phyloP scores from a whole-genome alignment of 1,140 invertebrate species.

The Phymorhynchus buccinoides region DNA sequence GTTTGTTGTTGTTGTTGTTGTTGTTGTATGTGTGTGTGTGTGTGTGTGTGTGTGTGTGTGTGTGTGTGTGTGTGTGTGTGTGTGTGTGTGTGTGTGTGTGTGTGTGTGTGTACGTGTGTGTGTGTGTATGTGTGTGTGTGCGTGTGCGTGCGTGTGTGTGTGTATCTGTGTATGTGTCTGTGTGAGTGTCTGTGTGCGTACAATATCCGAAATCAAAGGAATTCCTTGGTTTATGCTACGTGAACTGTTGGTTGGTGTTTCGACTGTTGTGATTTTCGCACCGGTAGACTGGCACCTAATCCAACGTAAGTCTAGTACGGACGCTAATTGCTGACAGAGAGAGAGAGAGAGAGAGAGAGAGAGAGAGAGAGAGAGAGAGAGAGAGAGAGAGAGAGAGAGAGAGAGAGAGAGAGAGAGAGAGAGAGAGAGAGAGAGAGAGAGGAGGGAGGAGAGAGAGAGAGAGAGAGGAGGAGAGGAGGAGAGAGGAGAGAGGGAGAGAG shows the following conservation, averaged over 20 bases:
- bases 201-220: no score
- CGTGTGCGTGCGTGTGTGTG: not conserved
- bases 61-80: slow-evolving; percentile 11
- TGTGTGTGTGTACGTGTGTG: not conserved
- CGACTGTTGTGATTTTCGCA: no score
- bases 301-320: no score
- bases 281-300: no score
- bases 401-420: slow-evolving; percentile 6
- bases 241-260: no score
- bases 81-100: not conserved
- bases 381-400: not conserved
- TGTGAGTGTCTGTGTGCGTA: not conserved
- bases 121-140: not conserved
- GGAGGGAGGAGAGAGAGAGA: not conserved
- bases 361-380: slow-evolving; percentile 9
- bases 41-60: not conserved
- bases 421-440: not conserved
- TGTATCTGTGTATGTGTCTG: not conserved
- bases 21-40: no score
- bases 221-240: no score
- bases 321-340: no score
- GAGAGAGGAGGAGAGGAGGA: slow-evolving; percentile 1
- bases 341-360: not conserved
- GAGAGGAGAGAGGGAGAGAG: not conserved
- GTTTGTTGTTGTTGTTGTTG: no score